phyloP scores from a whole-genome alignment of 2,888 invertebrate genomes.

The Spatulosminthurus flaviceps region DNA sequence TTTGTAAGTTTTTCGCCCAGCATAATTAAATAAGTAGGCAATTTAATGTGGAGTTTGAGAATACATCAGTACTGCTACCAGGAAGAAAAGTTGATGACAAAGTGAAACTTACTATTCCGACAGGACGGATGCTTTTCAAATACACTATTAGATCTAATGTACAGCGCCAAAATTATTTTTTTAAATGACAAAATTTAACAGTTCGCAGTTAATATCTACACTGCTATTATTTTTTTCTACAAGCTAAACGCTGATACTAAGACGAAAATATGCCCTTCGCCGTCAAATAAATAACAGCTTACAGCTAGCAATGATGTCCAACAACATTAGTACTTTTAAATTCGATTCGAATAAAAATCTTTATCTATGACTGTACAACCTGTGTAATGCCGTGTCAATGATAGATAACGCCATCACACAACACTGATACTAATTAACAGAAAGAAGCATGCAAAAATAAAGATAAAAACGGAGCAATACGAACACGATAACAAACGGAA shows the following conservation, averaged over 20 bases:
- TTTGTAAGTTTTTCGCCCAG: too few relatives aligned
- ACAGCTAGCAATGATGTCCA: background rate
- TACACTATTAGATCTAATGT: too few relatives aligned
- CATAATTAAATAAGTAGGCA: too few relatives aligned
- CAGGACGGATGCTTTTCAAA: too few relatives aligned
- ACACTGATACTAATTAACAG: background rate
- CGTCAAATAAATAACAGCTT: background rate
- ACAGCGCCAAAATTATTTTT: too few relatives aligned
- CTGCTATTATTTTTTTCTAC: background rate
- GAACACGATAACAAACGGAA: background rate
- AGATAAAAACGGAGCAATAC: background rate
- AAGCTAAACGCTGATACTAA: background rate
- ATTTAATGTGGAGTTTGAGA: too few relatives aligned
- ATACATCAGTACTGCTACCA: too few relatives aligned
- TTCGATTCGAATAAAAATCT: background rate
- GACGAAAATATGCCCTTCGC: background rate
- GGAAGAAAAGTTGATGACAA: too few relatives aligned
- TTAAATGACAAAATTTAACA: too few relatives aligned
- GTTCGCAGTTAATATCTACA: too few relatives aligned
- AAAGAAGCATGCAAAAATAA: background rate
- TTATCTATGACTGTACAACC: background rate
- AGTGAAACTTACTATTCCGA: too few relatives aligned
- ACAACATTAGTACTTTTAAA: background rate
- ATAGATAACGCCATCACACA: background rate
- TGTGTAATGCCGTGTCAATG: background rate